Evolutionary conservation across 1,140 invertebrate species (phyloP), one percentile per base, ranked within the genome.

Genomic region (Drosophila pachea): DNA sequence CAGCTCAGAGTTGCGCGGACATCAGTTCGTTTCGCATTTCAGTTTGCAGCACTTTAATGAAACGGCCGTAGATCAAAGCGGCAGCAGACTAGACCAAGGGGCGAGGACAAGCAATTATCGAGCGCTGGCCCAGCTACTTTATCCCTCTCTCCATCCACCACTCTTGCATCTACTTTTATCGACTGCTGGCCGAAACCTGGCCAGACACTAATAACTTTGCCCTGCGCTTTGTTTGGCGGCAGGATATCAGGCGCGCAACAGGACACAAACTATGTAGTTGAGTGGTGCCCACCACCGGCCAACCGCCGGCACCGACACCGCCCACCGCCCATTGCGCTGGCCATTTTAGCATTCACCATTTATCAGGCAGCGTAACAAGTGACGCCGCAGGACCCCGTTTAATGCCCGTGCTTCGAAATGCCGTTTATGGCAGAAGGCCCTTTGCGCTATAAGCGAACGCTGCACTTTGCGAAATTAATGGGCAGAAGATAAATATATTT

Each of bases 291-390:
- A n/a, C n/a, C n/a, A n/a, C n/a, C n/a, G n/a, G n/a, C n/a, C 32
- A 16, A 8, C 7, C 5, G n/a, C 38, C 12, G 12, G 8, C 22
- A 5, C 8, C 48, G 42, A 45, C 14, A 14, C 36, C 50, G 43
- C 32, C 38, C 29, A 11, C 5, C 29, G 7, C 5, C 8, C 8
- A 11, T 9, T 60, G 32, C n/a, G n/a, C 36, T 14, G 47, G 45
- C 8, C 22, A 47, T 60, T 66, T 48, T 29, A 33, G 36, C 22
- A 49, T 36, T 52, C 5, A 12, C 47, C 47, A 49, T 83, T 76
- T 76, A 86, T 83, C 81, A 72, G 67, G 76, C 81, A 48, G 63
- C 70, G 70, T 81, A 86, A 86, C 73, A 86, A 84, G 73, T 76
- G 55, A 65, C 73, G 73, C 79, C 81, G 38, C 79, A 84, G 76